phyloP scores from a whole-genome alignment of 2,113 vertebrate species.

The Campylorhamphus procurvoides region DNA sequence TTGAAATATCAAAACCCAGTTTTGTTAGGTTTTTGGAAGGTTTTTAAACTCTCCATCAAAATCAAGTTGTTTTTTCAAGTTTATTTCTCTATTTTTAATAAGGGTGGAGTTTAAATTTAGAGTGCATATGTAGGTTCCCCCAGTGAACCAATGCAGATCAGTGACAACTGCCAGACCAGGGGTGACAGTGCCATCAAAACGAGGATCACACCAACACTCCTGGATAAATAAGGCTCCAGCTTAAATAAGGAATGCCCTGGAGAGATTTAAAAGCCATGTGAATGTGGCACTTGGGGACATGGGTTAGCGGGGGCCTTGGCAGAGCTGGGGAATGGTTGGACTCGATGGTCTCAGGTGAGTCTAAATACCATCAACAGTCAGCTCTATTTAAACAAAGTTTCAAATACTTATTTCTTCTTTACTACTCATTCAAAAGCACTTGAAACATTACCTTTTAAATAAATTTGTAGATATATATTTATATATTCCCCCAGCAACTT shows the following conservation, averaged over 20 bases:
- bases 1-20: slow-evolving; percentile 1
- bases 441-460: not conserved
- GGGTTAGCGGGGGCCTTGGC: not conserved
- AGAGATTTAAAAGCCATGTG: not conserved
- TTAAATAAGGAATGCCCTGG: not conserved
- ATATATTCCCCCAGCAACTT: not conserved
- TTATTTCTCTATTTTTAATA: not conserved
- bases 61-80: not conserved
- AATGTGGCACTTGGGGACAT: not conserved
- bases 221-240: not conserved
- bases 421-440: not conserved
- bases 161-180: not conserved
- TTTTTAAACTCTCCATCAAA: not conserved
- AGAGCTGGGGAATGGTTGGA: not conserved
- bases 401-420: not conserved
- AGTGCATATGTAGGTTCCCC: not conserved
- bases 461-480: too few relatives aligned
- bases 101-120: not conserved
- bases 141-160: not conserved
- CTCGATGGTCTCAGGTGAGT: accelerated
- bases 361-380: not conserved
- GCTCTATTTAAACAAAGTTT: not conserved
- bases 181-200: not conserved
- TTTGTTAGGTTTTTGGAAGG: not conserved
- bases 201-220: not conserved